A percentile compares a stretch with the other conserved stretches of the same genome.
Evolutionary conservation across 2,888 invertebrate genomes (phyloP).

Genomic region (Ectemnius cavifrons): DNA sequence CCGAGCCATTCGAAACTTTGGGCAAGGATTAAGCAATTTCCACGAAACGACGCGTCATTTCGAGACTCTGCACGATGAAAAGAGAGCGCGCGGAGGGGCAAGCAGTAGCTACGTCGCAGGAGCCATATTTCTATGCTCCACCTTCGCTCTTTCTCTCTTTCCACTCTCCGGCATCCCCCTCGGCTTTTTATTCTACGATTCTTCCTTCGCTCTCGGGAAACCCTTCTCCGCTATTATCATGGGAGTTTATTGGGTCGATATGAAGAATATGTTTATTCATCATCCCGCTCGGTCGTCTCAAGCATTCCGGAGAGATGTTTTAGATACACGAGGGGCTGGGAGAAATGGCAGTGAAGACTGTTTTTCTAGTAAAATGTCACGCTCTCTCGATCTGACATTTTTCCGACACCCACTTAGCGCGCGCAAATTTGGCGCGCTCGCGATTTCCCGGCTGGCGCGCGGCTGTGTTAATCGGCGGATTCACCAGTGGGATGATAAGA

Average conservation of each 20-base stretch:
- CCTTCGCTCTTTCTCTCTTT: background rate
- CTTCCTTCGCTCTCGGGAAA: background rate
- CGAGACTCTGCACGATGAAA: conserved; percentile 6
- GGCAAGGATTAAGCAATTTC: conserved; percentile 42
- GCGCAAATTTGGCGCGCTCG: too few relatives aligned
- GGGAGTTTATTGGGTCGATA: too few relatives aligned
- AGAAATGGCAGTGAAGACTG: background rate
- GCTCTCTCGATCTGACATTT: background rate
- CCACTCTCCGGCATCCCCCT: too few relatives aligned
- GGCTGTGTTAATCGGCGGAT: too few relatives aligned
- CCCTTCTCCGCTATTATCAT: too few relatives aligned
- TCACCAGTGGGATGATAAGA: background rate
- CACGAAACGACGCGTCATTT: conserved; percentile 40
- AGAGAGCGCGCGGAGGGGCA: too few relatives aligned
- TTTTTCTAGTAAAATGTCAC: background rate
- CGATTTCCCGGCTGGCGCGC: background rate
- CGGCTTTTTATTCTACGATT: background rate
- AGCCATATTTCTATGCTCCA: background rate
- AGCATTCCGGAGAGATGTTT: too few relatives aligned
- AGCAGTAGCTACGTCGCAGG: too few relatives aligned
- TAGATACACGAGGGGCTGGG: too few relatives aligned
- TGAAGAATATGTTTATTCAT: too few relatives aligned
- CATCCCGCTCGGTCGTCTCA: too few relatives aligned
- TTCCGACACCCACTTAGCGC: background rate
- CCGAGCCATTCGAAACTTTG: conserved; percentile 40